Base-by-base conservation (phyloP, 2,888 invertebrate species). In the Spicauda simplicius region DNA sequence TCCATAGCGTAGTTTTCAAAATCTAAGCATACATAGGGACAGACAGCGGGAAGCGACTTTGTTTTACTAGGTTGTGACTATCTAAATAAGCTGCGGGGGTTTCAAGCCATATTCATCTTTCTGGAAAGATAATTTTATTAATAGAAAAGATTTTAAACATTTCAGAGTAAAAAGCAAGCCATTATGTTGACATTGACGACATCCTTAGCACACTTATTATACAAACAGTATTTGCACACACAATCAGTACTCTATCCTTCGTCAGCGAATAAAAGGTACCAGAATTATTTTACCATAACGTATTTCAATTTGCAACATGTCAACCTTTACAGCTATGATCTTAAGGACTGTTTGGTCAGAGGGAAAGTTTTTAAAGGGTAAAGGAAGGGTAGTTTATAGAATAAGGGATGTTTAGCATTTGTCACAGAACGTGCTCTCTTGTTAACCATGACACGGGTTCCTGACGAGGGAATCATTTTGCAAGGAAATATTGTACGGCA, bases 371-470 rank as follows among this genome's bases (percentile, higher is more conserved):
- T 37, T 11, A 14, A 25, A 6, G 37, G 50, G 61, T 61, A 50
- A 33, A 14, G 33, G 48, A 8, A 12, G n/a, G 30, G 20, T 52
- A 50, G 67, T 67, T 67, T 68, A 68, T 75, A 70, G 73, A 73
- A 80, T 74, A 80, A 84, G 79, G 81, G 77, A 80, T 77, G 78
- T 77, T 73, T 79, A 79, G 79, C 79, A 85, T 84, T 84, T 83
- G 84, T 82, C 73, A 76, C 71, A 70, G 30, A 41, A 61, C 61
- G 69, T 60, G 58, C 68, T 70, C 76, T 75, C 80, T 84, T 82
- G 86, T 86, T 84, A 79, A 76, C 75, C 72, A 76, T 86, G 86
- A 86, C 83, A 77, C 73, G 86, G 86, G 86, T 83, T 71, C 70
- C 74, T 78, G 79, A 78, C 77, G 73, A 73, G 74, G 77, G 75